phyloP scores from a whole-genome alignment of 2,797 vertebrate species.

The Apodemus agrarius region DNA sequence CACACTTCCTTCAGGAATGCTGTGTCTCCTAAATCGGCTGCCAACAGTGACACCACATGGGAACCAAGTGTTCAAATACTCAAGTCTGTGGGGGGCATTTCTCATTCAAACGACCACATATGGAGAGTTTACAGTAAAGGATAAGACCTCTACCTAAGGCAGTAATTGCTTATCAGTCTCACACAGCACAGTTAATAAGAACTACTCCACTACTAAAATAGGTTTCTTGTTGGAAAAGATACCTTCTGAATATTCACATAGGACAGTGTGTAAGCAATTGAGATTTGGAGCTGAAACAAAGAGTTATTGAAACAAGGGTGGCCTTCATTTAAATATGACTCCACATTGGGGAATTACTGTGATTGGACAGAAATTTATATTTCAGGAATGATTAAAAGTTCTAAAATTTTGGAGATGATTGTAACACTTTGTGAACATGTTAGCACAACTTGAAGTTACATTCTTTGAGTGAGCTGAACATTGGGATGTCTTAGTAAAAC shows the following conservation, averaged over 20 bases:
- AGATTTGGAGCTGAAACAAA: constrained; percentile 91
- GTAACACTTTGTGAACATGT: background rate
- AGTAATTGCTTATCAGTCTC: constrained; percentile 97
- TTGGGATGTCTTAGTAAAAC: background rate
- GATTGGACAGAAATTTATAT: background rate
- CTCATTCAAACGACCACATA: constrained; percentile 83
- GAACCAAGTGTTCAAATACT: background rate
- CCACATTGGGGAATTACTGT: constrained; percentile 59
- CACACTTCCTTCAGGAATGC: background rate
- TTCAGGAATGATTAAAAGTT: background rate
- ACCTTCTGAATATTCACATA: constrained; percentile 90
- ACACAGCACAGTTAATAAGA: constrained; percentile 97
- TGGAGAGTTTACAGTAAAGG: constrained; percentile 97
- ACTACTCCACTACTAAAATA: constrained; percentile 97
- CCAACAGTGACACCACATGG: background rate
- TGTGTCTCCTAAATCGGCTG: background rate
- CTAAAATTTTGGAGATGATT: background rate
- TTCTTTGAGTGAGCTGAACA: background rate
- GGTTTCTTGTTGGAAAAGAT: constrained; percentile 93
- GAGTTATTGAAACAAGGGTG: constrained; percentile 90
- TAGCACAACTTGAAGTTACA: background rate
- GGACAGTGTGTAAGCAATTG: constrained; percentile 96
- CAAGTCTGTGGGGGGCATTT: background rate
- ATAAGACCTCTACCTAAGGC: constrained; percentile 86
- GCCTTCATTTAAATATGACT: constrained; percentile 89